A percentile compares a stretch with the other conserved stretches of the same genome.
Conservation (phyloP, 64 coral and sea anemone genomes). For the Montipora capricornis region DNA sequence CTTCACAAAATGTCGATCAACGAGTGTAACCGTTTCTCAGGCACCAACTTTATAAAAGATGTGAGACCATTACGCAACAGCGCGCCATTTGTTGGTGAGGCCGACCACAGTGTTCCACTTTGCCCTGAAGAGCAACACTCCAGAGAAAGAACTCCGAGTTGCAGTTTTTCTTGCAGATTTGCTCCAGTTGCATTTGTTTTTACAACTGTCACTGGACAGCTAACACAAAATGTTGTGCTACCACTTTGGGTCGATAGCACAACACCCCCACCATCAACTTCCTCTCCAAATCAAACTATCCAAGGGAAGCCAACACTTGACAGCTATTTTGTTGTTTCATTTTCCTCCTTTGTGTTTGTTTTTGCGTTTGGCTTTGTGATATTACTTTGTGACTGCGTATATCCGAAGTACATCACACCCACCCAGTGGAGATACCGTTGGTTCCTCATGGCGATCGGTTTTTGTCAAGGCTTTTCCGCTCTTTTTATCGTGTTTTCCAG, state of each 20-base stretch:
- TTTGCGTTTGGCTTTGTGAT: constrained; percentile 63
- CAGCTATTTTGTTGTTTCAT: constrained; percentile 53
- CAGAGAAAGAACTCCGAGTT: too few relatives aligned
- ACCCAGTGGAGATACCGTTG: constrained; percentile 46
- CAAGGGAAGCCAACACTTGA: constrained; percentile 25
- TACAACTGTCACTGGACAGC: not conserved
- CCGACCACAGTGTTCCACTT: too few relatives aligned
- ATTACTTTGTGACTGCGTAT: not conserved
- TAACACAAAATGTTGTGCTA: constrained; percentile 2
- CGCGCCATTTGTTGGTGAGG: not conserved
- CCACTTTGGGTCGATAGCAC: constrained; percentile 58
- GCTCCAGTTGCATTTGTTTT: not conserved
- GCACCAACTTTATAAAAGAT: too few relatives aligned
- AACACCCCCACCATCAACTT: not conserved
- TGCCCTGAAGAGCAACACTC: not conserved
- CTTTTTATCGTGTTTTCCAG: constrained; percentile 69
- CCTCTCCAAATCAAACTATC: not conserved
- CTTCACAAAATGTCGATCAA: too few relatives aligned
- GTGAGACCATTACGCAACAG: too few relatives aligned
- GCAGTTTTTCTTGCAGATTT: not conserved
- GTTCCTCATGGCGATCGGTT: constrained; percentile 30
- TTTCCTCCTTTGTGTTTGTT: constrained; percentile 38
- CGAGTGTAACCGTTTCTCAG: too few relatives aligned
- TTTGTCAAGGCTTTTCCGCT: not conserved
- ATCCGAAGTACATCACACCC: not conserved